Conservation (phyloP, 2,888 invertebrate genomes). For the Carterocephalus palaemon region DNA sequence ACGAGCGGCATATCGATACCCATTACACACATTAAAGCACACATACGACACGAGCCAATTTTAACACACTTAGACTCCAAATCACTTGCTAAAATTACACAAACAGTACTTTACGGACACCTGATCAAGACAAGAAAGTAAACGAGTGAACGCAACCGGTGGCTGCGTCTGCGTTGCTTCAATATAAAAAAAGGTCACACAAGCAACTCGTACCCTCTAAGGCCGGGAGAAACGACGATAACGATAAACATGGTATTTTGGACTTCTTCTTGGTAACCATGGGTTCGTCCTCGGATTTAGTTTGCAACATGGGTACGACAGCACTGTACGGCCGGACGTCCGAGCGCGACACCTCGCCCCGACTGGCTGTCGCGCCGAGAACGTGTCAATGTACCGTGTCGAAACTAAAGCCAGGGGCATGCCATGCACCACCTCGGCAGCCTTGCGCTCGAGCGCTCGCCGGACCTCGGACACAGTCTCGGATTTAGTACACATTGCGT, state of each 20-base stretch:
- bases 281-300: slow-evolving; percentile 63
- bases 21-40: slow-evolving; percentile 16
- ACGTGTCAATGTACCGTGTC: slow-evolving; percentile 65
- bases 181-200: slow-evolving; percentile 58
- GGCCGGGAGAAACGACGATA: slow-evolving; percentile 70
- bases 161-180: slow-evolving; percentile 62
- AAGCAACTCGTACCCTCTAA: slow-evolving; percentile 62
- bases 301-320: slow-evolving; percentile 66
- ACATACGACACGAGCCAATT: slow-evolving; percentile 44
- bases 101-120: slow-evolving; percentile 62
- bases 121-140: slow-evolving; percentile 75
- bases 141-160: slow-evolving; percentile 69
- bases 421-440: slow-evolving; percentile 43
- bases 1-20: too few species aligned
- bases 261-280: slow-evolving; percentile 75
- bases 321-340: slow-evolving; percentile 56
- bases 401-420: slow-evolving; percentile 56
- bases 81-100: slow-evolving; percentile 47
- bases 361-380: slow-evolving; percentile 46
- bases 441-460: slow-evolving; percentile 36
- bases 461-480: slow-evolving; percentile 18
- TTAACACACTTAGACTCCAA: slow-evolving; percentile 45
- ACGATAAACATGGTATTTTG: slow-evolving; percentile 73
- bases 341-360: slow-evolving; percentile 62
- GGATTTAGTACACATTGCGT: slow-evolving; percentile 1